Conservation (phyloP, 2,888 invertebrate species). For the Drosophila austrosaltans region DNA sequence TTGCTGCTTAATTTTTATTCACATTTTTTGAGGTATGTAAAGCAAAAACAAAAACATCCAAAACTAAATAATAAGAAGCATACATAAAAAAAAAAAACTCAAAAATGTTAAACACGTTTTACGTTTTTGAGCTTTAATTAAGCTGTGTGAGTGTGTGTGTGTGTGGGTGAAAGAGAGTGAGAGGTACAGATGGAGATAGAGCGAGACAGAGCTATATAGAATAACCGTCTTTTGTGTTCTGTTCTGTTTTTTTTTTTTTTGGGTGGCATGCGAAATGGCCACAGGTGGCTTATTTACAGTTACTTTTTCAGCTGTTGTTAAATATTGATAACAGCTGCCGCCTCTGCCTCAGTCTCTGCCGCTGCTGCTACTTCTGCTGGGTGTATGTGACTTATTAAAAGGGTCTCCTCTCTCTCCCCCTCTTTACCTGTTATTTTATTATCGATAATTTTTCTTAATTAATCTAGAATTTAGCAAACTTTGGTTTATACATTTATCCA, state of each 20-base stretch:
- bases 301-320: conserved; percentile 42
- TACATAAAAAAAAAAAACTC: background rate
- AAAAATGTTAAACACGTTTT: conserved; percentile 46
- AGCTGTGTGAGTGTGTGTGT: conserved; percentile 21
- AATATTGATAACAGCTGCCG: conserved; percentile 44
- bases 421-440: background rate
- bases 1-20: conserved; percentile 42
- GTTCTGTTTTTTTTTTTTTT: conserved; percentile 18
- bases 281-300: conserved; percentile 64
- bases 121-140: conserved; percentile 44
- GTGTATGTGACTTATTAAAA: background rate
- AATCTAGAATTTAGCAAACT: background rate
- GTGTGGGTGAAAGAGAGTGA: conserved; percentile 18
- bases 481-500: background rate
- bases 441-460: background rate
- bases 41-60: background rate
- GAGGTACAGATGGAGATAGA: background rate
- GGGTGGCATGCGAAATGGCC: conserved; percentile 43
- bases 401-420: too few species aligned
- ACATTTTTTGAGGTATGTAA: conserved; percentile 47
- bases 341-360: background rate
- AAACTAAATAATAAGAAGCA: background rate
- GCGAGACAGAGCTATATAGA: conserved; percentile 20
- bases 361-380: conserved; percentile 26
- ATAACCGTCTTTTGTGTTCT: conserved; percentile 13